Evolutionary conservation across 1,140 invertebrate species (phyloP).

Genomic region (Hesperophylax magnus): DNA sequence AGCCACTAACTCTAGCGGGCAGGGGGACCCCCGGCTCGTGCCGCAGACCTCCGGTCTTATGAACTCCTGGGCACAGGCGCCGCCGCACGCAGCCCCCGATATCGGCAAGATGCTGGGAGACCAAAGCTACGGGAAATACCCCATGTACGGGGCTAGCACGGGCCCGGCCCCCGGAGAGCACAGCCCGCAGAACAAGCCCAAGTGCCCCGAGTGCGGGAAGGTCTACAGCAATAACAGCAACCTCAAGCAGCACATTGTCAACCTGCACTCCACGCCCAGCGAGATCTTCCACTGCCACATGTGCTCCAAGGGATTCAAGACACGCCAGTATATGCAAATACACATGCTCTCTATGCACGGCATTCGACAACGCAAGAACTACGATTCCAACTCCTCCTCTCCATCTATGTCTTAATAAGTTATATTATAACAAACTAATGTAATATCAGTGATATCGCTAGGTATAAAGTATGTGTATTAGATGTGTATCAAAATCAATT

Average conservation of each 20-base stretch:
- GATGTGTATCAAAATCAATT: background rate
- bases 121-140: slow-evolving; percentile 53
- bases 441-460: too few species aligned
- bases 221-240: slow-evolving; percentile 78
- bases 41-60: slow-evolving; percentile 47
- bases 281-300: slow-evolving; percentile 76
- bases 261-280: slow-evolving; percentile 79
- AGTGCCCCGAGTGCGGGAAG: slow-evolving; percentile 78
- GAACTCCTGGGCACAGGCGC: slow-evolving; percentile 58
- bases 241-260: slow-evolving; percentile 81
- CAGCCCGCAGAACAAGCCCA: slow-evolving; percentile 68
- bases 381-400: slow-evolving; percentile 56
- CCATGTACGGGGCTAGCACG: slow-evolving; percentile 35
- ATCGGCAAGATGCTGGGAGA: slow-evolving; percentile 52
- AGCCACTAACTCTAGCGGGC: slow-evolving; percentile 48
- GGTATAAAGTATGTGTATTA: background rate
- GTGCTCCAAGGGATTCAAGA: slow-evolving; percentile 79
- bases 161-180: slow-evolving; percentile 13
- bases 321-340: slow-evolving; percentile 80
- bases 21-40: slow-evolving; percentile 41
- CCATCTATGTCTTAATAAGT: slow-evolving; percentile 52
- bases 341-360: slow-evolving; percentile 80
- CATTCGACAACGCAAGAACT: slow-evolving; percentile 74
- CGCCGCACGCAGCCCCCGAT: slow-evolving; percentile 53
- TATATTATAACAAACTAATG: too few species aligned